These are phyloP conservation scores for Cuniculus paca DNA, from an alignment of 2,797 vertebrate genomes.

Conservation along the genomic window DNA sequence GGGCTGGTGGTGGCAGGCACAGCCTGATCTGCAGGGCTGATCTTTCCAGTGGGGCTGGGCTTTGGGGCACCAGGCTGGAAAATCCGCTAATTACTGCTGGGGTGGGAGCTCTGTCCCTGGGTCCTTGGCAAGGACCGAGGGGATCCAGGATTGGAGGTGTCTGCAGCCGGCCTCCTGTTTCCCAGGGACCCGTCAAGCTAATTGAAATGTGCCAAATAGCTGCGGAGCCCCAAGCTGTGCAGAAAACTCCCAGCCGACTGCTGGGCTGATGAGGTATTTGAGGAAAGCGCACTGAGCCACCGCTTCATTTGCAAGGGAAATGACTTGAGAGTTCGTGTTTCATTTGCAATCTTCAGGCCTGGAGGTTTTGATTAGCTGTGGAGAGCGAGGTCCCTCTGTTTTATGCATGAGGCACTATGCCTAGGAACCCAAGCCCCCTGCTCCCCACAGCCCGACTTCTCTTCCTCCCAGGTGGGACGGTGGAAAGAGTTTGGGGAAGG, in stretches of 20 bases:
- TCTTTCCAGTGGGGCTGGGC: neutral
- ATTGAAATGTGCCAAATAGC: constrained; percentile 64
- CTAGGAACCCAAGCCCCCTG: neutral
- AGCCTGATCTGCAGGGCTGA: too few species aligned
- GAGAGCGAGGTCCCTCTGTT: constrained; percentile 48
- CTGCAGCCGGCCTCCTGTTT: neutral
- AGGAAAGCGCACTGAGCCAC: accelerated
- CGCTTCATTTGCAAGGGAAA: constrained; percentile 88
- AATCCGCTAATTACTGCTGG: neutral
- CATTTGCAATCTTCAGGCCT: neutral
- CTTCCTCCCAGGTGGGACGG: neutral
- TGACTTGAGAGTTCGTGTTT: constrained; percentile 74
- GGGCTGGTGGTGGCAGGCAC: neutral
- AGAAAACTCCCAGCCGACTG: constrained; percentile 2
- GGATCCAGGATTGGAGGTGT: neutral
- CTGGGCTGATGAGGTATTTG: constrained; percentile 70
- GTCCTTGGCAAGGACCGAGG: neutral
- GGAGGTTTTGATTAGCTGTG: constrained; percentile 75
- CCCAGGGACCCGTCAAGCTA: constrained; percentile 19
- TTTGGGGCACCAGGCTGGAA: neutral
- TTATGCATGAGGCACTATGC: neutral
- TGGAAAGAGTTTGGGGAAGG: too few species aligned
- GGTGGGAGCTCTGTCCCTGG: accelerated
- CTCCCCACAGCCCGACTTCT: neutral
- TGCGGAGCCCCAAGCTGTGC: accelerated